A percentile compares a stretch with the other conserved stretches of the same genome.
Conservation (phyloP, 1,140 invertebrate species). For the Cryptotermes secundus region DNA sequence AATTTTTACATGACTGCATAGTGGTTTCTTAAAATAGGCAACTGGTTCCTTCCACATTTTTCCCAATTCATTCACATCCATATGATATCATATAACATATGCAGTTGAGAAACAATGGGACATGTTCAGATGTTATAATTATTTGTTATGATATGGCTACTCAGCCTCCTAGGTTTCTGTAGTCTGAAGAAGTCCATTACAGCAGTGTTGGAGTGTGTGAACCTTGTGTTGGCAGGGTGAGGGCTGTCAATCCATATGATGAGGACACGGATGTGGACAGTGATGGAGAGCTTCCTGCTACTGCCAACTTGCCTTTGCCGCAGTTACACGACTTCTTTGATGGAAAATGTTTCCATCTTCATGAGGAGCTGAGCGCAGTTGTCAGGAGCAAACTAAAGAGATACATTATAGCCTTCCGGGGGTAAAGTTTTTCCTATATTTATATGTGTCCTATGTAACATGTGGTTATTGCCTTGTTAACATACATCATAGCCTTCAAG, state of each 20-base stretch:
- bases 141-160: too few relatives aligned
- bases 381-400: constrained; percentile 24
- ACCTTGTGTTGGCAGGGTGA: background rate
- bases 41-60: too few relatives aligned
- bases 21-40: too few relatives aligned
- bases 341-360: constrained; percentile 31
- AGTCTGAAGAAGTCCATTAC: background rate
- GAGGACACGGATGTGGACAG: constrained; percentile 26
- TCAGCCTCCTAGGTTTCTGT: too few relatives aligned
- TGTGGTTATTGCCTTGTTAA: background rate
- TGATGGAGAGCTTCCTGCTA: background rate
- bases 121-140: too few relatives aligned
- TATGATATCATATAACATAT: background rate
- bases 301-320: constrained; percentile 27
- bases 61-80: too few relatives aligned
- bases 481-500: background rate
- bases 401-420: constrained; percentile 34
- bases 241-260: constrained; percentile 18
- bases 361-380: constrained; percentile 31
- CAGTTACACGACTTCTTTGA: constrained; percentile 30
- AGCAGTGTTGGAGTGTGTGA: background rate
- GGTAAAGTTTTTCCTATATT: constrained; percentile 24
- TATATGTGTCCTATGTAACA: background rate
- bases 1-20: too few relatives aligned
- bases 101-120: background rate